Percentiles rank a stretch among this genome's conserved stretches.
These are phyloP conservation scores for Gallinago nigripennis DNA, from an alignment of 2,797 vertebrate genomes.

Conservation along the genomic window DNA sequence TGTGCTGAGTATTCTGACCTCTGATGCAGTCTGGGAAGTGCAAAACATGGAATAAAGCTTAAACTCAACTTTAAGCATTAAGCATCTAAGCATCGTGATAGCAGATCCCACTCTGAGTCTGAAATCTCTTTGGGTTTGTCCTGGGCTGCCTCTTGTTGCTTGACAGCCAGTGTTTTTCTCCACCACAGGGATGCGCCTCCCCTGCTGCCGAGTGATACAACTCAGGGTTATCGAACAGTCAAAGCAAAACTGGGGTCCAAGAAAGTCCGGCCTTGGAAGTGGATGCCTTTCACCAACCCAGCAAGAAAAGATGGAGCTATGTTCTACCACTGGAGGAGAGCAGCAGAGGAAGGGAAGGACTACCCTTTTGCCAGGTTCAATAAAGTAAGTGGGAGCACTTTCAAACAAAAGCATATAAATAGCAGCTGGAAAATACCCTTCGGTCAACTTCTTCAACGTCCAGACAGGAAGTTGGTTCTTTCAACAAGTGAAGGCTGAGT, in stretches of 20 bases:
- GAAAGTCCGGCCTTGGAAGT: conserved; percentile 98
- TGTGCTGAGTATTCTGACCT: not conserved
- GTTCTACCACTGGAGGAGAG: conserved; percentile 97
- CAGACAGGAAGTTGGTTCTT: not conserved
- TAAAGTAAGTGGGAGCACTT: conserved; percentile 82
- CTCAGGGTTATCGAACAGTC: conserved; percentile 97
- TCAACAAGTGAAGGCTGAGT: not conserved
- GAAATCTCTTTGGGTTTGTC: not conserved
- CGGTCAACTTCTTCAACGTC: not conserved
- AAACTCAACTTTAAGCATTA: not conserved
- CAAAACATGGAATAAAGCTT: not conserved
- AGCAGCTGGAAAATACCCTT: conserved; percentile 32
- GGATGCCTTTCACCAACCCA: conserved; percentile 98
- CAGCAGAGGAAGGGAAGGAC: conserved; percentile 96
- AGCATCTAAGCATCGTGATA: not conserved
- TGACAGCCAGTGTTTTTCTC: not conserved
- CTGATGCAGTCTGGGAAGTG: not conserved
- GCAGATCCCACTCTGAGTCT: not conserved
- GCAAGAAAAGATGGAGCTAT: conserved; percentile 96
- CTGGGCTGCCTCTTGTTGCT: not conserved
- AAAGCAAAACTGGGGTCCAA: conserved; percentile 98
- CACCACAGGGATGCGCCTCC: conserved; percentile 91
- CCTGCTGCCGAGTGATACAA: conserved; percentile 94
- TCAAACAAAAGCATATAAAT: not conserved
- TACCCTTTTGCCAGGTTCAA: conserved; percentile 98